Evolutionary conservation across 2,113 vertebrate genomes (phyloP).

Genomic region (Leptodactylus fuscus): DNA sequence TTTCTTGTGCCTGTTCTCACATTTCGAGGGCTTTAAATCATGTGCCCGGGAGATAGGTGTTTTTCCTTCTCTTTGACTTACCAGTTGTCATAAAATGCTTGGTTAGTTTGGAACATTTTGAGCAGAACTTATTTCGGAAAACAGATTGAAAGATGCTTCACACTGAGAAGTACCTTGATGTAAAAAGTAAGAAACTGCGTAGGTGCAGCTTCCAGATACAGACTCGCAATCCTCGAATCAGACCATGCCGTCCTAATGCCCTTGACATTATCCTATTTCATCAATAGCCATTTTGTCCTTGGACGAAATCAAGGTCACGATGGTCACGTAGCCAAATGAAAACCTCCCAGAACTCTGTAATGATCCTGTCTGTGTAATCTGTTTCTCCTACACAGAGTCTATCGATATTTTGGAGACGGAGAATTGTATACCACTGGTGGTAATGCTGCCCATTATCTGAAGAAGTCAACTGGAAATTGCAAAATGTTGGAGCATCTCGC

Average conservation of each 20-base stretch:
- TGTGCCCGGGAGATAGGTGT: not conserved
- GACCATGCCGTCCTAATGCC: not conserved
- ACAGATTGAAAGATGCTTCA: conserved; percentile 43
- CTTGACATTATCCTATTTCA: conserved; percentile 32
- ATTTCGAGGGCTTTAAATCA: conserved; percentile 31
- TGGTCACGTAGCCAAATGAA: not conserved
- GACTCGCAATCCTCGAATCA: not conserved
- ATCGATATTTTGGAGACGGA: conserved; percentile 29
- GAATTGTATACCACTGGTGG: conserved; percentile 1
- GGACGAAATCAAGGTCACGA: conserved; percentile 25
- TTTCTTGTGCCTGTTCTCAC: conserved; percentile 12
- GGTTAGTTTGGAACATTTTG: conserved; percentile 40
- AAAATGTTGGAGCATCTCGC: conserved; percentile 15
- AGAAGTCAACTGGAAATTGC: conserved; percentile 16
- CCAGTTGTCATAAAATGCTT: conserved; percentile 34
- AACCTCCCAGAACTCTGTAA: not conserved
- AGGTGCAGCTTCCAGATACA: conserved; percentile 28
- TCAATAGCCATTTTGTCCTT: conserved; percentile 11
- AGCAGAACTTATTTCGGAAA: conserved; percentile 50
- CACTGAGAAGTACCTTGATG: conserved; percentile 45
- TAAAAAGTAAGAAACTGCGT: not conserved
- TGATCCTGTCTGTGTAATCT: conserved; percentile 18
- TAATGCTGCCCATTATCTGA: not conserved
- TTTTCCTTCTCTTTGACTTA: not conserved
- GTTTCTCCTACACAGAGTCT: conserved; percentile 20